Conservation (phyloP, 1,140 invertebrate species). For the Pogonomyrmex californicus region DNA sequence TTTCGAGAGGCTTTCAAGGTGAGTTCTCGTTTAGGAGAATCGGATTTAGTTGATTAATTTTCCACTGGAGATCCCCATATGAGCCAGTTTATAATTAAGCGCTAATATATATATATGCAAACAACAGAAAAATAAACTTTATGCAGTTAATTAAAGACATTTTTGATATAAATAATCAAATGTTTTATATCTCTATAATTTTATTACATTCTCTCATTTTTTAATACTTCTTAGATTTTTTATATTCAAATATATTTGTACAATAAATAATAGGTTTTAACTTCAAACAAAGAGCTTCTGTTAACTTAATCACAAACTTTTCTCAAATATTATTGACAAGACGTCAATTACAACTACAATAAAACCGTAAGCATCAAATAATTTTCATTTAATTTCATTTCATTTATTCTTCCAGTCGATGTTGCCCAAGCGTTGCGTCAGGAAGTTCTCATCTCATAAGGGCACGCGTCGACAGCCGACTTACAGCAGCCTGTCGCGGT, state of each 20-base stretch:
- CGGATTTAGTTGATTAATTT: constrained; percentile 15
- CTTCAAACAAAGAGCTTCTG: neutral
- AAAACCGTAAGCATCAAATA: neutral
- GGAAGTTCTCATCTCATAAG: constrained; percentile 74
- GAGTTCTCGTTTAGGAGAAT: constrained; percentile 66
- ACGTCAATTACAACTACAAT: neutral
- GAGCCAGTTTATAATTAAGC: neutral
- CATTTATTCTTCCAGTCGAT: constrained; percentile 80
- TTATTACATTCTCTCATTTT: neutral
- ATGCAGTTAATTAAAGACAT: neutral
- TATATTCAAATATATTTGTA: too few relatives aligned
- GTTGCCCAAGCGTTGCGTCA: constrained; percentile 84
- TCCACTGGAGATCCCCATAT: neutral
- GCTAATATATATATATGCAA: neutral
- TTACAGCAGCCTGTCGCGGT: constrained; percentile 81
- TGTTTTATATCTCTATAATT: neutral
- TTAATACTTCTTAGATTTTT: neutral
- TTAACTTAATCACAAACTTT: neutral
- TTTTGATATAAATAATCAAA: neutral
- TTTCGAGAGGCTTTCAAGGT: constrained; percentile 95
- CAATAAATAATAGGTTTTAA: neutral
- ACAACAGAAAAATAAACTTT: neutral
- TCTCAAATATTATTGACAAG: neutral
- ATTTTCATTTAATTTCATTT: neutral
- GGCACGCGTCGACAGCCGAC: constrained; percentile 72